Evolutionary conservation across 2,888 invertebrate genomes (phyloP), one percentile per base, ranked within the genome.

Genomic region (Lycophotia porphyrea): DNA sequence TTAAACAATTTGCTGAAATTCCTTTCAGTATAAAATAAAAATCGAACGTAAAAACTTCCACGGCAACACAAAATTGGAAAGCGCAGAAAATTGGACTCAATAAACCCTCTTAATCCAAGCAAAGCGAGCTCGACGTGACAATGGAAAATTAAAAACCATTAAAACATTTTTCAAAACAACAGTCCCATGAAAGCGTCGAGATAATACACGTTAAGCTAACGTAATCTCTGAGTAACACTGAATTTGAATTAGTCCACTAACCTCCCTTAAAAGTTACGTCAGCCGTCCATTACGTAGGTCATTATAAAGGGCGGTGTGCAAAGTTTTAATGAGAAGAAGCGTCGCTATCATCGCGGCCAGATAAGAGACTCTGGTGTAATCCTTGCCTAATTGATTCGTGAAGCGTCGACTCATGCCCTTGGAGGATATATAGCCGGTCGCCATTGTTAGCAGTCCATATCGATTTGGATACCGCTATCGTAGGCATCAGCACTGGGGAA

Each of bases 301-400:
- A 92, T 94, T 93, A 92, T 90, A 92, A 91, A 92, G 93, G 92
- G 87, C 88, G 78, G 69, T 86, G 86, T 83, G 80, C 84, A 87
- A 94, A 94, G 93, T 94, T 94, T 94, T 94, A 94, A 94, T 94
- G 93, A 94, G 93, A 92, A 88, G 90, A 90, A 89, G 88, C 88
- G 87, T 84, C 84, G 86, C 85, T 86, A 89, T 90, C 91, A 88
- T 88, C 90, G 87, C 82, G 87, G 87, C 87, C 87, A 88, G 90
- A 91, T 91, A 91, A 91, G 85, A 88, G 87, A 76, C 76, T 84
- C 81, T 87, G 75, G 74, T 78, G 88, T 89, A 88, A 93, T 93
- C 92, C 91, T 86, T 82, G 84, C 87, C 90, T 94, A 94, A 94
- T 95, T 94, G 94, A 94, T 94, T 94, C 88, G 84, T 87, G 84